phyloP scores from a whole-genome alignment of 2,797 vertebrate species.

The Coracias cyanogaster region DNA sequence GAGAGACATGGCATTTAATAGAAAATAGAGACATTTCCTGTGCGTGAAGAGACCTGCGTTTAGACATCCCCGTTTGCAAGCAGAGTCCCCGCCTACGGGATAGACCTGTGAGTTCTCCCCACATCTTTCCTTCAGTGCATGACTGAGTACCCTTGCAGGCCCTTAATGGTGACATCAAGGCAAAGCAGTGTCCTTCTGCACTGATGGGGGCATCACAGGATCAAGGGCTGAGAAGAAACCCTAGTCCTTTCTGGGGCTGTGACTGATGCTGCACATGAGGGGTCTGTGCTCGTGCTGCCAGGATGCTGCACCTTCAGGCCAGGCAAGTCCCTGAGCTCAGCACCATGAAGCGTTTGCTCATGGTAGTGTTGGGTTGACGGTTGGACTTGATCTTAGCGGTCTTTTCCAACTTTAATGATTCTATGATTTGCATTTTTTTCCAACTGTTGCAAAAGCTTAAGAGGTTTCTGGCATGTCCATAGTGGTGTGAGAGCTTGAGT shows the following conservation, averaged over 20 bases:
- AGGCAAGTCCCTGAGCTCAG: not conserved
- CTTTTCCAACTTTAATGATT: no score
- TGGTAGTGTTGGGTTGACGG: no score
- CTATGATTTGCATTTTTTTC: not conserved
- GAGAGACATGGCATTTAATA: not conserved
- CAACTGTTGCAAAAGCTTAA: not conserved
- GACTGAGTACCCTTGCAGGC: not conserved
- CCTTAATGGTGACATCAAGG: not conserved
- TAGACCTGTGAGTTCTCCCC: not conserved
- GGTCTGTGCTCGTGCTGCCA: not conserved
- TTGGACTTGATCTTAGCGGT: no score
- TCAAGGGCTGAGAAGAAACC: not conserved
- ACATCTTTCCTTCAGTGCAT: not conserved
- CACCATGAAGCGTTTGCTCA: not conserved
- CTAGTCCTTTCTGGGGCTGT: not conserved
- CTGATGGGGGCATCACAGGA: no score
- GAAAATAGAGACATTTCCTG: not conserved
- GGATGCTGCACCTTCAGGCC: not conserved
- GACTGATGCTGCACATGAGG: not conserved
- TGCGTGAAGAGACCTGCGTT: not conserved
- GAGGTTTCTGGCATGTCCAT: not conserved
- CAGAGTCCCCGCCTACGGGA: not conserved
- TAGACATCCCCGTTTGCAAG: no score
- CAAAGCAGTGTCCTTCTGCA: not conserved
- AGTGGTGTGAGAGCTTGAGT: not conserved